These are phyloP conservation scores for Scalopus aquaticus DNA, from an alignment of 2,113 vertebrate species.

Conservation along the genomic window DNA sequence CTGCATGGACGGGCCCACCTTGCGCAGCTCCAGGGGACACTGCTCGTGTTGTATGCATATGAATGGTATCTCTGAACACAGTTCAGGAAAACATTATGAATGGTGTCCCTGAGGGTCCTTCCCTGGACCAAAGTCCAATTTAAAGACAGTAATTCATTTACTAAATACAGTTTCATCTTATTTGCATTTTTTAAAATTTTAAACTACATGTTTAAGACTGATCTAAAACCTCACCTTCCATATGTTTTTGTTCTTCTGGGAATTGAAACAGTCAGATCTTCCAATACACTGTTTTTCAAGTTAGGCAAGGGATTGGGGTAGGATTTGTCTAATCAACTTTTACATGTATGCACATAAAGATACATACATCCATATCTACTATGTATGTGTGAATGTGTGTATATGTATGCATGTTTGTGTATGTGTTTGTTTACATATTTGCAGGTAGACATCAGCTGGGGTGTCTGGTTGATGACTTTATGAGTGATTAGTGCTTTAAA, in stretches of 20 bases:
- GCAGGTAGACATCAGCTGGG: background rate
- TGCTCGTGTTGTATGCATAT: background rate
- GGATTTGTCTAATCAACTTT: background rate
- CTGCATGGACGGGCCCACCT: background rate
- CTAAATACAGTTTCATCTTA: background rate
- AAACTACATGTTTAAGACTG: background rate
- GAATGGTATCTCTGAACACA: background rate
- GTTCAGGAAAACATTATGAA: background rate
- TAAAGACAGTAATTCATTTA: background rate
- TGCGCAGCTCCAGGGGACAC: background rate
- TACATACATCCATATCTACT: too few species aligned
- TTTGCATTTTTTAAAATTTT: slow-evolving; percentile 12
- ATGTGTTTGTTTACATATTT: background rate
- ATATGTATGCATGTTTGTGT: background rate
- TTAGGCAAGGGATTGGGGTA: background rate
- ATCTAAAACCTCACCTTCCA: background rate
- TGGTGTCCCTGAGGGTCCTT: background rate
- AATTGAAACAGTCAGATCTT: background rate
- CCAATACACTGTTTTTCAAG: background rate
- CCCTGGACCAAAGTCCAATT: background rate
- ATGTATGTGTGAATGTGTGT: too few species aligned
- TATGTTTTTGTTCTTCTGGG: background rate
- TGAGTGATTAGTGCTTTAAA: background rate
- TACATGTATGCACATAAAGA: background rate
- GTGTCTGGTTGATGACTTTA: background rate